Conservation (phyloP, 2,113 vertebrate species). For the Microcebus jonahi region DNA sequence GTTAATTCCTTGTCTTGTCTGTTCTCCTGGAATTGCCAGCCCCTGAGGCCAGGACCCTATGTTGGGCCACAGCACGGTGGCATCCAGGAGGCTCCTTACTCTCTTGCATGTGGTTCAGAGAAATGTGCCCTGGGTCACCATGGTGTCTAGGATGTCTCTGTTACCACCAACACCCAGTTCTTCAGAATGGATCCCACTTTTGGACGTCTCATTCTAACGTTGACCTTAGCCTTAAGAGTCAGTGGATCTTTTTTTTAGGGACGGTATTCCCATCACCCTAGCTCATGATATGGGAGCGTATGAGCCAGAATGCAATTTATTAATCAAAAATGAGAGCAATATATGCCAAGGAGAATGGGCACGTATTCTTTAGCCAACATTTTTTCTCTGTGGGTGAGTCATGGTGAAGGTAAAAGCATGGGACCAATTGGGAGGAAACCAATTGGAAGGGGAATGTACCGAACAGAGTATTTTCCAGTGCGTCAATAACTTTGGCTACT, state of each 20-base stretch:
- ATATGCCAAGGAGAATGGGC: constrained; percentile 8
- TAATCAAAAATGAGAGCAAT: background rate
- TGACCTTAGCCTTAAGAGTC: background rate
- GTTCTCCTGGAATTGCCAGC: background rate
- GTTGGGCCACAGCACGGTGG: background rate
- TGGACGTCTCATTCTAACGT: background rate
- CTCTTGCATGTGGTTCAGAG: background rate
- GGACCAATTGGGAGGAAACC: background rate
- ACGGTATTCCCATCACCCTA: background rate
- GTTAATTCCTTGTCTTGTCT: background rate
- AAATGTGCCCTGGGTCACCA: background rate
- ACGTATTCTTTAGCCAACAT: constrained; percentile 10
- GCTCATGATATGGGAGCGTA: background rate
- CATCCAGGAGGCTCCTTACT: background rate
- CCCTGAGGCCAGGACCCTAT: background rate
- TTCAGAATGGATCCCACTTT: background rate
- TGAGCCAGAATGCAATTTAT: constrained; percentile 18
- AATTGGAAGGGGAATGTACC: background rate
- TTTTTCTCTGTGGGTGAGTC: constrained; percentile 6
- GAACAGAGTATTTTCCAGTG: background rate
- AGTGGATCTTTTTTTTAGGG: background rate
- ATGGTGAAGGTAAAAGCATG: background rate
- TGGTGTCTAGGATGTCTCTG: background rate
- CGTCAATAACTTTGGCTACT: background rate
- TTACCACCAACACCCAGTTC: background rate